These are phyloP conservation scores for Liasis olivaceus DNA, from an alignment of 2,797 vertebrate species.

Conservation along the genomic window DNA sequence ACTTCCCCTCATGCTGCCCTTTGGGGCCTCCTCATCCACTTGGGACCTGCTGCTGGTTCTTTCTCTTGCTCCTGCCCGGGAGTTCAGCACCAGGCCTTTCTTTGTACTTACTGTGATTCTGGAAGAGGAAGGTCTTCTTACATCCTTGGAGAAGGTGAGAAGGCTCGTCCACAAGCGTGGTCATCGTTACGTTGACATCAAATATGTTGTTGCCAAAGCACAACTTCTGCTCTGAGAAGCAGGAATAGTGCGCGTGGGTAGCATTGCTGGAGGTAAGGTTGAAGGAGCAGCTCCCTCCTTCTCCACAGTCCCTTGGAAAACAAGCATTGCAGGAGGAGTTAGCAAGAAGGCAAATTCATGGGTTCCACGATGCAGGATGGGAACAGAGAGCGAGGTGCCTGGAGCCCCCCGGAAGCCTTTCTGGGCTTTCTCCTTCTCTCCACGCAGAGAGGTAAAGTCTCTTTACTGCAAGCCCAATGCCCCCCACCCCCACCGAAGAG, in stretches of 20 bases:
- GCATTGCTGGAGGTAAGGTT: conserved; percentile 36
- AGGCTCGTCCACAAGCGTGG: no score
- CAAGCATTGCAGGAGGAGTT: not conserved
- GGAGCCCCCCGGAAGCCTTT: no score
- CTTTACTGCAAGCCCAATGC: not conserved
- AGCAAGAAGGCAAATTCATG: not conserved
- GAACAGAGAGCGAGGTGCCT: not conserved
- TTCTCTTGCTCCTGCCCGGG: not conserved
- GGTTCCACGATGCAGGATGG: not conserved
- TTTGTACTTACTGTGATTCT: not conserved
- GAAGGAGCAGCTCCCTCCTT: conserved; percentile 67
- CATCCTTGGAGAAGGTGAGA: not conserved
- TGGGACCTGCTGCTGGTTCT: not conserved
- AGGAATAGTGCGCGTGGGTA: conserved; percentile 53
- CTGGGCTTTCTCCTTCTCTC: not conserved
- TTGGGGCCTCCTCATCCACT: not conserved
- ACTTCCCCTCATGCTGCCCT: not conserved
- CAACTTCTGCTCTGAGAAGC: conserved; percentile 65
- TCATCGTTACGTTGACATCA: conserved; percentile 43
- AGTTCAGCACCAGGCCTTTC: not conserved
- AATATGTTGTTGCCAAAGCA: conserved; percentile 62
- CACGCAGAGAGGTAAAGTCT: not conserved
- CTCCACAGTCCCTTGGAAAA: conserved; percentile 62
- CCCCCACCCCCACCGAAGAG: not conserved
- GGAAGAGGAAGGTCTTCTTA: not conserved